Evolutionary conservation across 1,140 invertebrate genomes (phyloP).

Genomic region (Aphaenogaster rudis): DNA sequence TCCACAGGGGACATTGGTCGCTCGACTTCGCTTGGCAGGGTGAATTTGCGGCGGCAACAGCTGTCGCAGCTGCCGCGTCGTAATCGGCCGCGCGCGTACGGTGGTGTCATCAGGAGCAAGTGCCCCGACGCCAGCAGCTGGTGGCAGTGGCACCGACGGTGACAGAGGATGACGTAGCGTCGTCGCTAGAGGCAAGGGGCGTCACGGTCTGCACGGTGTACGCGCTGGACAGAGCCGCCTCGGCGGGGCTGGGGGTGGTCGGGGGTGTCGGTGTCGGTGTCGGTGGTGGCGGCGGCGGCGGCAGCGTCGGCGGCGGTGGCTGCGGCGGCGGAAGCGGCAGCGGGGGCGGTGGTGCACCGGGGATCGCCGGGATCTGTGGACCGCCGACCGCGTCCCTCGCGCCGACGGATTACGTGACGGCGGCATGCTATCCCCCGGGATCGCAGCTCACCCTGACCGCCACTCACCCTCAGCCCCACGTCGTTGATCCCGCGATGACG

Average conservation of each 20-base stretch:
- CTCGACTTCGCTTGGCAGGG: conserved; percentile 6
- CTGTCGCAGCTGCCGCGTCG: conserved; percentile 73
- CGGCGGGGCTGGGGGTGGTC: conserved; percentile 86
- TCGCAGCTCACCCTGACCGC: conserved; percentile 78
- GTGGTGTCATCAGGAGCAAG: conserved; percentile 57
- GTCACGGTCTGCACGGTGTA: conserved; percentile 85
- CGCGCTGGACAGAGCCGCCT: conserved; percentile 86
- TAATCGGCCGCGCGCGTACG: conserved; percentile 53
- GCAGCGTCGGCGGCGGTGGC: conserved; percentile 74
- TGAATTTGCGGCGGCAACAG: conserved; percentile 66
- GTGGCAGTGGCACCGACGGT: conserved; percentile 70
- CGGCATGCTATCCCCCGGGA: conserved; percentile 84
- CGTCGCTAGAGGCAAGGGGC: conserved; percentile 75
- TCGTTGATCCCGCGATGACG: conserved; percentile 81
- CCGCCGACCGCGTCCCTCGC: conserved; percentile 78
- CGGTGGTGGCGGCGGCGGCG: conserved; percentile 82
- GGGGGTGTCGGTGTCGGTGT: conserved; percentile 81
- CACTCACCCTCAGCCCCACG: conserved; percentile 82
- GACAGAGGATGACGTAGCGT: conserved; percentile 82
- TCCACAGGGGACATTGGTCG: conserved; percentile 15
- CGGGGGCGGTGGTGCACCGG: conserved; percentile 67
- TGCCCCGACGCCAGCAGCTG: conserved; percentile 70
- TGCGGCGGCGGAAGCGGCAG: conserved; percentile 74
- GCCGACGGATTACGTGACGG: conserved; percentile 84
- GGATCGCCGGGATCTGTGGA: conserved; percentile 83